These are phyloP conservation scores for Drosophila trichaetosa DNA, from an alignment of 2,888 invertebrate genomes.

Conservation along the genomic window DNA sequence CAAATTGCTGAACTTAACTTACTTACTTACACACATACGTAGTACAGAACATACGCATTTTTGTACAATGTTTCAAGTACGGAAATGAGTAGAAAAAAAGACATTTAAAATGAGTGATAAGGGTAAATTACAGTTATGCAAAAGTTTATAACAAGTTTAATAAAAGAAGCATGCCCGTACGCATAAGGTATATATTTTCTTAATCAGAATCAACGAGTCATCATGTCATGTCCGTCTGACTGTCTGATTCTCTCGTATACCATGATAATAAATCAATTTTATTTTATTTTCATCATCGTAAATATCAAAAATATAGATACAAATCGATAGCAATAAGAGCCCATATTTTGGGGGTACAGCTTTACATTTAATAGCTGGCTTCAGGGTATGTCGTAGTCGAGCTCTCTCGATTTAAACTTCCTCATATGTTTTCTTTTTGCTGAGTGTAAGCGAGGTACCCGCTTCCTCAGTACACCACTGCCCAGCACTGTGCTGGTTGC, in stretches of 20 bases:
- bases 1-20: not conserved
- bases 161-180: not conserved
- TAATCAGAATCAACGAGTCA: not conserved
- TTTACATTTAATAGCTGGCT: not conserved
- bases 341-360: not conserved
- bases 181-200: not conserved
- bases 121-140: not conserved
- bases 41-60: not conserved
- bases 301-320: not conserved
- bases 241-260: not conserved
- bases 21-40: not conserved
- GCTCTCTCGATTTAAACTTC: not conserved
- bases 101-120: not conserved
- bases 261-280: not conserved
- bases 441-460: constrained; percentile 23
- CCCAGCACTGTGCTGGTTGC: constrained; percentile 8
- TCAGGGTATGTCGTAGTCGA: not conserved
- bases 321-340: not conserved
- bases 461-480: not conserved
- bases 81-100: not conserved
- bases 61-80: not conserved
- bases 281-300: not conserved
- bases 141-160: not conserved
- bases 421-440: not conserved
- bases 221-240: not conserved